phyloP scores from a whole-genome alignment of 2,888 invertebrate genomes.

The Drosophila pegasa region DNA sequence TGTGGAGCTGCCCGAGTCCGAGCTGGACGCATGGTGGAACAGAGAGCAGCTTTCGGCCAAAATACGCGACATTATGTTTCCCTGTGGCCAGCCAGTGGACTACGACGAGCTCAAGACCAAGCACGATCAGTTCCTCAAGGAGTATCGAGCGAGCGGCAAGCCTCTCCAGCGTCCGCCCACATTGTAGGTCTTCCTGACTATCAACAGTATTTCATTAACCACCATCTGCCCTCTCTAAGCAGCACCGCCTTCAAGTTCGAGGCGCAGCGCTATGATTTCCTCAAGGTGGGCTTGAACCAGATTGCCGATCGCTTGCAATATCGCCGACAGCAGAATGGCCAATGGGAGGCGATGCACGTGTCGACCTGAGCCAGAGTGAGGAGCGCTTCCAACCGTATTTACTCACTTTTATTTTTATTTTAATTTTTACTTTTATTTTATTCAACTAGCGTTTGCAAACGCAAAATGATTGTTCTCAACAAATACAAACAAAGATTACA shows the following conservation, averaged over 20 bases:
- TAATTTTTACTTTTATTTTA: too few relatives aligned
- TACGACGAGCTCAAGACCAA: conserved; percentile 56
- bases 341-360: conserved; percentile 80
- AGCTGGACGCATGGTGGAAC: conserved; percentile 72
- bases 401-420: conserved; percentile 50
- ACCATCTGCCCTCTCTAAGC: neutral
- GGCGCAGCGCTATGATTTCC: conserved; percentile 81
- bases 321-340: conserved; percentile 39
- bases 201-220: neutral
- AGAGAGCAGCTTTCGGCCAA: conserved; percentile 73
- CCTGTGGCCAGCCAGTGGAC: conserved; percentile 77
- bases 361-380: conserved; percentile 54
- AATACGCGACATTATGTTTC: conserved; percentile 78
- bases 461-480: conserved; percentile 72
- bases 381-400: conserved; percentile 3
- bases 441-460: conserved; percentile 56
- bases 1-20: conserved; percentile 62
- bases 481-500: conserved; percentile 58
- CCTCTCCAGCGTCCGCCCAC: conserved; percentile 67
- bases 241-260: conserved; percentile 82
- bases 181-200: conserved; percentile 67
- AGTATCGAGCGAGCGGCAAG: conserved; percentile 41
- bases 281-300: conserved; percentile 65
- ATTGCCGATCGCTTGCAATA: conserved; percentile 83
- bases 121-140: conserved; percentile 66